Evolutionary conservation across 2,888 invertebrate genomes (phyloP), one percentile per base, ranked within the genome.

Genomic region (Drosophila conformis): DNA sequence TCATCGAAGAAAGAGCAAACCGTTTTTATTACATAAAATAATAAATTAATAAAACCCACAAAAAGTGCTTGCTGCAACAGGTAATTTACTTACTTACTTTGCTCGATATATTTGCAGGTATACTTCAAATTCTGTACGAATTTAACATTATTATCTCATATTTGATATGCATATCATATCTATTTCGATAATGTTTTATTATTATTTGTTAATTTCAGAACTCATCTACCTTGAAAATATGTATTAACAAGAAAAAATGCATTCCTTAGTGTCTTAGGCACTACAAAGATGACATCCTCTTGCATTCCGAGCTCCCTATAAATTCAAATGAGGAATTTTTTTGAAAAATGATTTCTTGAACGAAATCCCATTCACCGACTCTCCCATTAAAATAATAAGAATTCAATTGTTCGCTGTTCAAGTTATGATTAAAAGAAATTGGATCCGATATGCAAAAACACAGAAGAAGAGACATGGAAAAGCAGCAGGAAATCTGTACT

Each of bases 401-500:
- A 15, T 25, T 46, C 15, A 25, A 25, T 46, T 25, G 46, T 15
- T 46, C 15, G 21, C 46, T 15, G 15, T 25, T 25, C 46, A 8
- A 46, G 21, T 46, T 46, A 46, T 21, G 46, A 21, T 46, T 8
- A 21, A 46, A 7, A 15, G 15, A 46, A 46, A 46, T 15, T 46
- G 15, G 21, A 46, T 25, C 21, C 13, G 15, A 46, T 46, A 46
- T 13, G 33, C 13, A 18, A 15, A n/a, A 33, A 35, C 13, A 10
- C 8, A 1, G 11, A 21, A n/a, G 38, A 21, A 35, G 21, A 2
- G 1, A 46, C 38, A 56, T 40, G 25, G 21, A 49, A 57, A 69
- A 38, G 31, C 15, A 27, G 2, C 48, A 73, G 49, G 73, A 69
- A 58, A 65, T 61, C 38, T 71, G 52, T 69, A 68, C 72, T 69